Evolutionary conservation across 2,113 vertebrate genomes (phyloP).

Genomic region (Anguilla japonica): DNA sequence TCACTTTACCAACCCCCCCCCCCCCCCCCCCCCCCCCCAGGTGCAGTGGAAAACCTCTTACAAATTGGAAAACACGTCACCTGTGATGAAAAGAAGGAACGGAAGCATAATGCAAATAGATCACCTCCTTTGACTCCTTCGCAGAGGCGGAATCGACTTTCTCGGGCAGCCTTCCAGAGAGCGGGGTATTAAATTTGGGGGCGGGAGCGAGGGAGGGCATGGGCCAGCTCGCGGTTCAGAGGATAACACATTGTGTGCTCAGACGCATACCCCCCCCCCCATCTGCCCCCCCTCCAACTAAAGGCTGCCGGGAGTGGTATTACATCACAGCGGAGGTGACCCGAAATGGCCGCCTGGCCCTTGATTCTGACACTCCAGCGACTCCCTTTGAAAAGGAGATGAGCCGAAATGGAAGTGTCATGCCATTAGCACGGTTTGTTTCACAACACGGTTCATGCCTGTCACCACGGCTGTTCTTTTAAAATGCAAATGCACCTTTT

Average conservation of each 20-base stretch:
- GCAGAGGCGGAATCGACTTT: constrained; percentile 9
- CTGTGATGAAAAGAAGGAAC: constrained; percentile 6
- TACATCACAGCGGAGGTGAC: constrained; percentile 8
- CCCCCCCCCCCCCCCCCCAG: background rate
- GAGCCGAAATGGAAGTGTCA: constrained; percentile 6
- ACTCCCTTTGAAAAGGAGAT: background rate
- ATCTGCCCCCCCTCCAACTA: background rate
- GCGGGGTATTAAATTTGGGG: constrained; percentile 4
- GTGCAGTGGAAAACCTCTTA: constrained; percentile 14
- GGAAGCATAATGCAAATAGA: constrained; percentile 16
- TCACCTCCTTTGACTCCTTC: constrained; percentile 2
- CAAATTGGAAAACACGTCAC: constrained; percentile 13
- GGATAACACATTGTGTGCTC: constrained; percentile 8
- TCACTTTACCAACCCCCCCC: background rate
- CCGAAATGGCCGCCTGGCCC: background rate
- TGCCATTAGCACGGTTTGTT: background rate
- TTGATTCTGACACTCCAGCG: background rate
- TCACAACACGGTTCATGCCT: background rate
- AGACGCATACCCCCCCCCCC: background rate
- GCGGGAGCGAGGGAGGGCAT: background rate
- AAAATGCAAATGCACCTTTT: constrained; percentile 24
- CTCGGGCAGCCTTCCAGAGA: constrained; percentile 13
- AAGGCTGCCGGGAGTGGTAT: constrained; percentile 7
- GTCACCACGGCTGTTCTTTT: constrained; percentile 32
- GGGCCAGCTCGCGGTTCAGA: constrained; percentile 1